Evolutionary conservation across 2,888 invertebrate genomes (phyloP).

Genomic region (Morpho helenor): DNA sequence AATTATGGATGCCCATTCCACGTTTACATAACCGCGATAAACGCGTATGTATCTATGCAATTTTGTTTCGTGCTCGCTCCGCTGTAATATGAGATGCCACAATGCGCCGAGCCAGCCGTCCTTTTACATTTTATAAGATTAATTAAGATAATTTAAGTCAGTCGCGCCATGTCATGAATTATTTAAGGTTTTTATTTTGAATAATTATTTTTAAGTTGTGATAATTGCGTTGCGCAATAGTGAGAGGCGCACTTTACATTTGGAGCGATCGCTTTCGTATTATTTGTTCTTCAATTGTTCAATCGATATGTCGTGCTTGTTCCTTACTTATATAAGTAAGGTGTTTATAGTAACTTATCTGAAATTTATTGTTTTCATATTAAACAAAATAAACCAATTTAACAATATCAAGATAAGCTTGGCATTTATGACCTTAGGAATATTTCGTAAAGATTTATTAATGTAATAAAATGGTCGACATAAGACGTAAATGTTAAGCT

Average conservation of each 20-base stretch:
- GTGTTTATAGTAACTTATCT: conserved; percentile 3
- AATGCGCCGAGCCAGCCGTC: conserved; percentile 41
- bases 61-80: conserved; percentile 4
- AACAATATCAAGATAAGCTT: no score
- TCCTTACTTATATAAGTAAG: conserved; percentile 21
- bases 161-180: conserved; percentile 71
- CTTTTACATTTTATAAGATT: conserved; percentile 40
- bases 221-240: conserved; percentile 38
- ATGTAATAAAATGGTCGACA: no score
- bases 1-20: conserved; percentile 22
- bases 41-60: conserved; percentile 5
- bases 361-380: neutral
- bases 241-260: conserved; percentile 23
- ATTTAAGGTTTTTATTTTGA: conserved; percentile 46
- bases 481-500: no score
- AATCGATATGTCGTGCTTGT: conserved; percentile 14
- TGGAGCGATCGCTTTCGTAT: conserved; percentile 15
- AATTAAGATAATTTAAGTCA: conserved; percentile 65
- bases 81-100: conserved; percentile 30
- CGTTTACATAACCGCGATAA: conserved; percentile 24
- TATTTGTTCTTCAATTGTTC: conserved; percentile 16
- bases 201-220: conserved; percentile 41
- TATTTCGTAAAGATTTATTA: no score
- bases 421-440: no score
- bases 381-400: no score